Base-by-base conservation (phyloP, 1,140 invertebrate genomes). In the Orchestia grillus region DNA sequence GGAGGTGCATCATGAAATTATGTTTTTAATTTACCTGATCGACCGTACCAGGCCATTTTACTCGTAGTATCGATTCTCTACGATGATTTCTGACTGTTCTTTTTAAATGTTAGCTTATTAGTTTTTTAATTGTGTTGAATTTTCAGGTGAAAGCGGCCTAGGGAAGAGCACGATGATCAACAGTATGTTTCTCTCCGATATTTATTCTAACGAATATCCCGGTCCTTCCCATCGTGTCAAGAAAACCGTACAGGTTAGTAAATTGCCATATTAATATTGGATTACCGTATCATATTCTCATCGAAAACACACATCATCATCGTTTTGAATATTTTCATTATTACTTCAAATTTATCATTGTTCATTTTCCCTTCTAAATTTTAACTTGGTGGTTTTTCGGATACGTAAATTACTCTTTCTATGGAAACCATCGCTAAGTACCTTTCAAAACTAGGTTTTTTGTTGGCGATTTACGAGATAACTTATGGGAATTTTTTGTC, bases 101-200 rank as follows among this genome's bases (percentile, higher is more conserved):
- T 15, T 36, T 15, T 23, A 77, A 36, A 28, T 28, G 47, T 53
- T 53, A 53, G 19, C 36, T 77, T 77, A 77, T 19, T 77, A 23
- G 11, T 8, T 19, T 77, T 77, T 28, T 77, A 77, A 77, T 77
- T 77, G 11, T 15, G 36, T 23, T 77, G 62, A 19, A 77, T 77
- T 77, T 96, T 97, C 98, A 98, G 99, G 99, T 97, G 99, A 99
- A 98, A 99, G 99, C 44, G 99, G 99, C 28, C 98, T 99, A 47
- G 99, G 99, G 45, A 99, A 99, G 98, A 99, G 99, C 23, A 99
- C 99, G 19, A 98, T 99, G 97, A 99, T 99, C 97, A 99, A 99
- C 98, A 99, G 99, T n/a, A 98, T 99, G 98, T 99, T 99, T 98
- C 98, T 99, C 95, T 98, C 99, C 96, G 99, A 99, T 97, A 99